Evolutionary conservation across 2,797 vertebrate species (phyloP), one percentile per base, ranked within the genome.

Genomic region (Acanthurus tractus): DNA sequence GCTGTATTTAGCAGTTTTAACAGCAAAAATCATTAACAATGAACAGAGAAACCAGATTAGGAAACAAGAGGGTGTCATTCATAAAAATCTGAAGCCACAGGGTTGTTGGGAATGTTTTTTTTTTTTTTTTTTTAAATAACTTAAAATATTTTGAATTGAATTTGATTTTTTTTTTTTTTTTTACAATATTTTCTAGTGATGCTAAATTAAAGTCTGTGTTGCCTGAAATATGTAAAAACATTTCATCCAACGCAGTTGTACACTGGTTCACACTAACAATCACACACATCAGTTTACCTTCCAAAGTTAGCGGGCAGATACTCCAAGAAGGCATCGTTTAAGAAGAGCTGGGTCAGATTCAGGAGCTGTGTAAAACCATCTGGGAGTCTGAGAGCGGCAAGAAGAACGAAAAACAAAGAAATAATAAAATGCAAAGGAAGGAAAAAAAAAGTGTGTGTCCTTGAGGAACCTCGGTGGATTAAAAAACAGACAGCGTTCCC

Each of bases 291-390:
- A 82, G 70, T 67, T 96, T 96, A 99, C 98, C 98, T 99, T 95
- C 98, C 98, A 94, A 99, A 99, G 94, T 99, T 99, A 84, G 97
- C 97, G 74, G 98, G 98, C 89, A 99, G 96, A 94, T 97, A 99
- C 95, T 99, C 98, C 92, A 99, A 95, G 94, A 99, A 99, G 96
- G 98, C 98, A 94, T 99, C 98, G 10, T 99, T 99, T 91, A 99
- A 96, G 94, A 99, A 99, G 92, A 99, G 98, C 95, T 99, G 98
- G 92, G 97, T 98, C 95, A 99, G 92, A 93, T 99, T 99, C 90
- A 99, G 96, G 89, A 99, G 98, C 94, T 99, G 98, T 2, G 98
- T 99, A 86, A 99, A 99, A 87, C 98, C 98, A 92, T 99, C 98
- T 86, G 98, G 98, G 90, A 99, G 96, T 95, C 98, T 99, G 86